Evolutionary conservation across 2,797 vertebrate genomes (phyloP).

Genomic region (Gambelia wislizenii): DNA sequence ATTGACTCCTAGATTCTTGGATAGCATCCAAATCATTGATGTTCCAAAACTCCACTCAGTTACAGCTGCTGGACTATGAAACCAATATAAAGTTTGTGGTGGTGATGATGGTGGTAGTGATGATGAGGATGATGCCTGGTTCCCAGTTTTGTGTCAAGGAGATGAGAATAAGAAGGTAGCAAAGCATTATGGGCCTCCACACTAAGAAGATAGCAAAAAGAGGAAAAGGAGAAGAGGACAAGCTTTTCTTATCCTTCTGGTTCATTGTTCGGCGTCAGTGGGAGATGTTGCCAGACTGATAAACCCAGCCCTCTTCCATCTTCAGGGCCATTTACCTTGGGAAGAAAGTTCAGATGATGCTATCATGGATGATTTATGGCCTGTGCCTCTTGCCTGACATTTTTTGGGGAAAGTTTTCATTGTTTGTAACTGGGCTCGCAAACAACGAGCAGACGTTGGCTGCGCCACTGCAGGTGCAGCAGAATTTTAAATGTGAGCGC

Average conservation of each 20-base stretch:
- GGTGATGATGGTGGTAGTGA: no score
- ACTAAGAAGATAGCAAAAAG: neutral
- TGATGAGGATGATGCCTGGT: no score
- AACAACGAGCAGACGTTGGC: conserved; percentile 49
- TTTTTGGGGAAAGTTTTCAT: conserved; percentile 68
- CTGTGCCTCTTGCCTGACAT: conserved; percentile 61
- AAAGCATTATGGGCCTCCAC: neutral
- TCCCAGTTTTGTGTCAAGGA: no score
- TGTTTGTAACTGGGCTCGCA: conserved; percentile 68
- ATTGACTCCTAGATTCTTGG: no score
- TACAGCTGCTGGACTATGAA: no score
- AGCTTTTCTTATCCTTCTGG: conserved; percentile 41
- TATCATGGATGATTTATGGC: conserved; percentile 76
- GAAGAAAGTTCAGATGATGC: conserved; percentile 64
- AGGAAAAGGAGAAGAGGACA: neutral
- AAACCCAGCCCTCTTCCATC: conserved; percentile 69
- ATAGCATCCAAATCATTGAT: no score
- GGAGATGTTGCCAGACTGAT: conserved; percentile 51
- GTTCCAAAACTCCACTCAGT: no score
- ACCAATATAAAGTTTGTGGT: no score
- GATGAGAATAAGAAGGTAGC: neutral
- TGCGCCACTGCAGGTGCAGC: conserved; percentile 53
- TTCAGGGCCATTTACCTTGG: conserved; percentile 56
- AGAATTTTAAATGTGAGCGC: conserved; percentile 74
- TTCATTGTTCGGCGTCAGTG: conserved; percentile 53